Evolutionary conservation across 2,797 vertebrate species (phyloP).

Genomic region (Pagetopsis macropterus): DNA sequence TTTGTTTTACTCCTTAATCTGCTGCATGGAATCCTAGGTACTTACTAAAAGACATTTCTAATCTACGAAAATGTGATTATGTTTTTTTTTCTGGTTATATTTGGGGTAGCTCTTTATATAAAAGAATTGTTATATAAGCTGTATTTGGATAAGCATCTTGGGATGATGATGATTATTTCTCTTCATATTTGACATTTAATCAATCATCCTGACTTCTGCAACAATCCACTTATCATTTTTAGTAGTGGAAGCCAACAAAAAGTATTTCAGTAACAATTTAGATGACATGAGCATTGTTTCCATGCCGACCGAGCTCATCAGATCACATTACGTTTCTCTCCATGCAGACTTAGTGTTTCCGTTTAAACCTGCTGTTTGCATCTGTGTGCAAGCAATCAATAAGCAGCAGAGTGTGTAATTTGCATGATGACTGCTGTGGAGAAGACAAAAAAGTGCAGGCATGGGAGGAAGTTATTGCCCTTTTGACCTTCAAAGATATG

Average conservation of each 20-base stretch:
- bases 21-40: slow-evolving; percentile 7
- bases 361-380: slow-evolving; percentile 70
- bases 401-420: slow-evolving; percentile 67
- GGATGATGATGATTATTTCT: slow-evolving; percentile 30
- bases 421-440: slow-evolving; percentile 53
- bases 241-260: slow-evolving; percentile 9
- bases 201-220: background rate
- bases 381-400: slow-evolving; percentile 70
- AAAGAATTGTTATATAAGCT: slow-evolving; percentile 4
- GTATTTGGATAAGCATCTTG: slow-evolving; percentile 15
- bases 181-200: slow-evolving; percentile 31
- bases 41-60: slow-evolving; percentile 30
- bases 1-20: slow-evolving; percentile 22
- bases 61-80: slow-evolving; percentile 47
- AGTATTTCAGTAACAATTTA: slow-evolving; percentile 24
- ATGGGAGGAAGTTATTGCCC: slow-evolving; percentile 11
- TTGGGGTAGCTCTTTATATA: slow-evolving; percentile 1
- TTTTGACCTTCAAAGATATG: slow-evolving; percentile 37
- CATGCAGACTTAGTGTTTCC: slow-evolving; percentile 54
- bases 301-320: slow-evolving; percentile 50
- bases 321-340: slow-evolving; percentile 60
- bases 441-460: slow-evolving; percentile 13
- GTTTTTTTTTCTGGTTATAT: slow-evolving; percentile 21
- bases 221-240: slow-evolving; percentile 2
- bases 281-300: slow-evolving; percentile 33